Conservation (phyloP, 2,888 invertebrate species). For the Volucella inanis region DNA sequence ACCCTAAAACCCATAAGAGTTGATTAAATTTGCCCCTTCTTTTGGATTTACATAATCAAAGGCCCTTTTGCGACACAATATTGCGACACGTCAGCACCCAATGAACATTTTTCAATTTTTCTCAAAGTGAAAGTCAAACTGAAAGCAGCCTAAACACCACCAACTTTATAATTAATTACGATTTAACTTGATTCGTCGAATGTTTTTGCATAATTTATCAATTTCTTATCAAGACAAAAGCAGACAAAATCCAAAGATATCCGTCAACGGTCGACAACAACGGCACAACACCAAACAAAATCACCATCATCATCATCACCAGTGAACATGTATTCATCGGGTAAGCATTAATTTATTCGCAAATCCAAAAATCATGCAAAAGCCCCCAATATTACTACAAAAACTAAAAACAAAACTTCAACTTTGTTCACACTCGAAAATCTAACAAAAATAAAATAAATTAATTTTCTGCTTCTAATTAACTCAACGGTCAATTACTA, state of each 20-base stretch:
- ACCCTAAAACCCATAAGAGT: too few species aligned
- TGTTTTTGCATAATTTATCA: slow-evolving; percentile 40
- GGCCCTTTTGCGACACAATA: too few species aligned
- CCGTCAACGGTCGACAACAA: slow-evolving; percentile 12
- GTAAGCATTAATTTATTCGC: slow-evolving; percentile 34
- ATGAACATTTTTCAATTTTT: slow-evolving; percentile 7
- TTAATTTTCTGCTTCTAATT: slow-evolving; percentile 25
- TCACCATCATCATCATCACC: slow-evolving; percentile 4
- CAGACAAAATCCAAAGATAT: background rate
- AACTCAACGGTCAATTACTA: slow-evolving; percentile 45
- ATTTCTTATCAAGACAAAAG: slow-evolving; percentile 5
- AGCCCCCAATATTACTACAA: background rate
- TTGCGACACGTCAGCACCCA: background rate
- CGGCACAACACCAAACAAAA: background rate
- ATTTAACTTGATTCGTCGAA: background rate
- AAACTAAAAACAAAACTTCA: too few species aligned
- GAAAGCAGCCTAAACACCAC: background rate
- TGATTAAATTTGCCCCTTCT: too few species aligned
- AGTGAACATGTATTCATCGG: slow-evolving; percentile 12
- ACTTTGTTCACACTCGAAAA: background rate
- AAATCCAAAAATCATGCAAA: slow-evolving; percentile 22
- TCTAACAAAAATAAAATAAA: background rate
- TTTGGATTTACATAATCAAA: too few species aligned
- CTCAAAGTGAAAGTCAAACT: slow-evolving; percentile 12
- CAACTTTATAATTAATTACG: background rate